Evolutionary conservation across 2,113 vertebrate species (phyloP).

Genomic region (Zapornia atra): DNA sequence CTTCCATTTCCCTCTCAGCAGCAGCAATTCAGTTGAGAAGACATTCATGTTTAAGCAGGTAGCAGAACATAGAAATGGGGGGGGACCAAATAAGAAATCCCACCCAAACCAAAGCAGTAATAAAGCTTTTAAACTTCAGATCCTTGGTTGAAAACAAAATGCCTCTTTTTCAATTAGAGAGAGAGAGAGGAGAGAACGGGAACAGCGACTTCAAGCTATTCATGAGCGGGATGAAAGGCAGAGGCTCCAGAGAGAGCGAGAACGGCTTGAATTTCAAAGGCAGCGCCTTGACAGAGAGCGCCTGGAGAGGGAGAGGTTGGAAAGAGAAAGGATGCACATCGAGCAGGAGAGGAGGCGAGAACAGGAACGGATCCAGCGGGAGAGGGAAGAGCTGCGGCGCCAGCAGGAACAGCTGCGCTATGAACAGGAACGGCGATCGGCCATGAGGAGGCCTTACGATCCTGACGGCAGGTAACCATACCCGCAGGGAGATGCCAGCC

Average conservation of each 20-base stretch:
- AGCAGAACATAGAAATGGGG: background rate
- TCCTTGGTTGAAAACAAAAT: background rate
- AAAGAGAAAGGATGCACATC: conserved; percentile 89
- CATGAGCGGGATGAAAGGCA: conserved; percentile 88
- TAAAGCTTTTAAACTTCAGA: background rate
- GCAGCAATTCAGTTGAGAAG: too few species aligned
- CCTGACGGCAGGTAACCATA: conserved; percentile 81
- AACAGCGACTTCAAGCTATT: conserved; percentile 88
- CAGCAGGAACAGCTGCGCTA: conserved; percentile 94
- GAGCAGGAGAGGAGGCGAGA: conserved; percentile 91
- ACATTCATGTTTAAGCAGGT: background rate
- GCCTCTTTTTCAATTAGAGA: conserved; percentile 51
- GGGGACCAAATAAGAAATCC: background rate
- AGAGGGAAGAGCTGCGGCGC: conserved; percentile 90
- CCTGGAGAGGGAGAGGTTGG: conserved; percentile 89
- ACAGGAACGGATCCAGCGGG: conserved; percentile 92
- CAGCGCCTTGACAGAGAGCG: conserved; percentile 90
- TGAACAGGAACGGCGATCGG: conserved; percentile 86
- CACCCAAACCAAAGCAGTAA: background rate
- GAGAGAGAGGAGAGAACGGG: conserved; percentile 84
- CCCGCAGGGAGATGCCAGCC: rapidly evolving
- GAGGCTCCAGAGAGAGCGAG: conserved; percentile 84
- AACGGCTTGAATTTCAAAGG: conserved; percentile 88
- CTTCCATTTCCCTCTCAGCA: too few species aligned
- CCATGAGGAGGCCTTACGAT: conserved; percentile 85